Base-by-base conservation (phyloP, 2,797 vertebrate genomes). In the Semaprochilodus insignis region DNA sequence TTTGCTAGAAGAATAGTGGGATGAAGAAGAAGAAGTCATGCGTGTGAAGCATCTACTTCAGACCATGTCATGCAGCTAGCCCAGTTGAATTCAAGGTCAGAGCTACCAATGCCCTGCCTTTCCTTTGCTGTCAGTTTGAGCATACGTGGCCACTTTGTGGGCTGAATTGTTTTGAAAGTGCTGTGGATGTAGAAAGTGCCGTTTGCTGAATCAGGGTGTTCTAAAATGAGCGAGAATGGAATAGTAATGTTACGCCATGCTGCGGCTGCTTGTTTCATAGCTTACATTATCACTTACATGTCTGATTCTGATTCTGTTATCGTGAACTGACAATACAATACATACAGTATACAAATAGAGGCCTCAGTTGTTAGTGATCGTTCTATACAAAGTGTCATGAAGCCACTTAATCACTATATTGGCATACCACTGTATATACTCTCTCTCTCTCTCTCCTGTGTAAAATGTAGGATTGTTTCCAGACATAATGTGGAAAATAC, bases 31-130 rank as follows among this genome's bases (percentile, higher is more conserved):
- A 21, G 21, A 51, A 25, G 52, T 52, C 48, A 17, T 52, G 44
- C 69, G 27, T 21, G 17, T 77, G 16, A 71, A 40, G 71, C 55
- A 36, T 77, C 15, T 66, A 60, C 36, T 81, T 70, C 65, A 81
- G 44, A 48, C 44, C 13, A 16, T 75, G 44, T 2, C 8, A 23
- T 67, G 51, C 21, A 60, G 52, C 54, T 70, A 31, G 51, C 21
- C 8, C 27, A n/a, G 10, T 34, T 74, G 52, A 19, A 31, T 59
- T 6, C 59, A 25, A 27, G 48, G 23, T 48, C 66, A 69, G 27
- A 65, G 36, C 34, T 36, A 67, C 4, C 17, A 11, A 21, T 67
- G 34, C 16, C 31, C 34, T 67, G 11, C 31, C 13, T 21, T 21
- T 67, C 17, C 21, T 11, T 15, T 69, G 34, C 2, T n/a, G 19